A percentile compares a stretch with the other conserved stretches of the same genome.
These are phyloP conservation scores for Acleris sparsana DNA, from an alignment of 2,888 invertebrate genomes.

Conservation along the genomic window DNA sequence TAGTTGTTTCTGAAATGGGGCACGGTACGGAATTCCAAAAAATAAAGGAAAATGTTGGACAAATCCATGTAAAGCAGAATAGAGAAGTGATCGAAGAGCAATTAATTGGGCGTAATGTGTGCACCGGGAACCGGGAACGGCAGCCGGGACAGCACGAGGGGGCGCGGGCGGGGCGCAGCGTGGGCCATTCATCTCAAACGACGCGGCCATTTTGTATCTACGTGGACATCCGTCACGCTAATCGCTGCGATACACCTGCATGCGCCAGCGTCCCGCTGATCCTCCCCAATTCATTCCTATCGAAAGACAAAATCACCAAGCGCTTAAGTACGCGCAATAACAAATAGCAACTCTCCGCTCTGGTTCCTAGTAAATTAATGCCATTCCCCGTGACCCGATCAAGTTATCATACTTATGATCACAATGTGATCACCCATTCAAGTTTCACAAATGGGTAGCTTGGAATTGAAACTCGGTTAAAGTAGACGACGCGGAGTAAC, in stretches of 20 bases:
- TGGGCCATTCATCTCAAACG: slow-evolving; percentile 68
- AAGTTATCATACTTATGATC: slow-evolving; percentile 71
- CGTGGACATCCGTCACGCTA: slow-evolving; percentile 71
- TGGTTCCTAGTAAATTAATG: slow-evolving; percentile 59
- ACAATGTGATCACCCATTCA: slow-evolving; percentile 78
- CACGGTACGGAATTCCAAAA: neutral
- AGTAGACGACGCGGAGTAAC: slow-evolving; percentile 75
- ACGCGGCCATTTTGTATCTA: slow-evolving; percentile 70
- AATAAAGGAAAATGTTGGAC: neutral
- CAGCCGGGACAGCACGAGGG: slow-evolving; percentile 36
- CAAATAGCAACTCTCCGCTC: slow-evolving; percentile 45
- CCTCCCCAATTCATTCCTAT: slow-evolving; percentile 28
- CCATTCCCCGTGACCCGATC: slow-evolving; percentile 64
- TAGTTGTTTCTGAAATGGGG: too few species aligned
- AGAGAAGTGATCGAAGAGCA: slow-evolving; percentile 61
- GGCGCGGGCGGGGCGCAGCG: slow-evolving; percentile 38
- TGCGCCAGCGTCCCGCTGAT: slow-evolving; percentile 38
- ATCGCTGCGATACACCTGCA: slow-evolving; percentile 72
- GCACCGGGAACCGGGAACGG: slow-evolving; percentile 46
- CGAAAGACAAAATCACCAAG: slow-evolving; percentile 17
- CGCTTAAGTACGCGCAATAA: slow-evolving; percentile 32
- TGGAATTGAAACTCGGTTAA: slow-evolving; percentile 76
- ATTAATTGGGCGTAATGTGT: slow-evolving; percentile 65
- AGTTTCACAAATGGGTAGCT: slow-evolving; percentile 75
- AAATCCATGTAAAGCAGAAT: slow-evolving; percentile 38